Conservation (phyloP, 2,888 invertebrate species). For the Phytoseiulus persimilis region DNA sequence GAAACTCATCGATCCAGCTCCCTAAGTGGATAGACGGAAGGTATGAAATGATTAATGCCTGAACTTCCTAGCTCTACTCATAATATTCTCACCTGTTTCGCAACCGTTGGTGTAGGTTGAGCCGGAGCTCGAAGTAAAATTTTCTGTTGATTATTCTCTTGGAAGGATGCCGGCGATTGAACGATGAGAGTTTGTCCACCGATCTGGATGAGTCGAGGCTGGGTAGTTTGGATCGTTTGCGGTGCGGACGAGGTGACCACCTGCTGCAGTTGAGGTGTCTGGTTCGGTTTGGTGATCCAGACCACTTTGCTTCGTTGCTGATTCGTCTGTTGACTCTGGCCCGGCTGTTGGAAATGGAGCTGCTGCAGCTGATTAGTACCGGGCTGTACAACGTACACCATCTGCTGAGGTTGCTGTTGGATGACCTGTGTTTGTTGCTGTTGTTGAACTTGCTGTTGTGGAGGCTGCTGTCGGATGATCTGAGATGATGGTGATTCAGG, state of each 20-base stretch:
- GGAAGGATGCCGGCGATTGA: not conserved
- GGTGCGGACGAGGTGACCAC: not conserved
- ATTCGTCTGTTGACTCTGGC: not conserved
- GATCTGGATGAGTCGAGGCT: constrained; percentile 26
- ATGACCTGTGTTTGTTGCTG: not conserved
- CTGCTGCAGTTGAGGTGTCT: not conserved
- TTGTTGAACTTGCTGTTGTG: not conserved
- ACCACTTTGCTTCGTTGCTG: not conserved
- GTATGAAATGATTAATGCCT: too few relatives aligned
- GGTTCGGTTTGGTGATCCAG: constrained; percentile 17
- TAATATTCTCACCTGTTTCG: not conserved
- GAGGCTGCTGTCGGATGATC: not conserved
- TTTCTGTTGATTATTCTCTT: constrained; percentile 21
- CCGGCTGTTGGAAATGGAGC: constrained; percentile 20
- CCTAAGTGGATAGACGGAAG: too few relatives aligned
- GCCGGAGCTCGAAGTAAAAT: constrained; percentile 12
- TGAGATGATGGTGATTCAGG: not conserved
- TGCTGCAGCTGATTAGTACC: constrained; percentile 9
- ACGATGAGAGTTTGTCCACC: constrained; percentile 20
- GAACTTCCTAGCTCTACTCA: too few relatives aligned
- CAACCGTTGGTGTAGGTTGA: not conserved
- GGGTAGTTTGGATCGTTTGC: constrained; percentile 17
- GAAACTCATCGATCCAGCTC: too few relatives aligned
- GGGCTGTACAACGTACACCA: constrained; percentile 34
- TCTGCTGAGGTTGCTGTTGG: not conserved